Percentiles rank a stretch among this genome's conserved stretches.
Conservation (phyloP, 2,888 invertebrate genomes). For the Branchinecta sandiegonensis region DNA sequence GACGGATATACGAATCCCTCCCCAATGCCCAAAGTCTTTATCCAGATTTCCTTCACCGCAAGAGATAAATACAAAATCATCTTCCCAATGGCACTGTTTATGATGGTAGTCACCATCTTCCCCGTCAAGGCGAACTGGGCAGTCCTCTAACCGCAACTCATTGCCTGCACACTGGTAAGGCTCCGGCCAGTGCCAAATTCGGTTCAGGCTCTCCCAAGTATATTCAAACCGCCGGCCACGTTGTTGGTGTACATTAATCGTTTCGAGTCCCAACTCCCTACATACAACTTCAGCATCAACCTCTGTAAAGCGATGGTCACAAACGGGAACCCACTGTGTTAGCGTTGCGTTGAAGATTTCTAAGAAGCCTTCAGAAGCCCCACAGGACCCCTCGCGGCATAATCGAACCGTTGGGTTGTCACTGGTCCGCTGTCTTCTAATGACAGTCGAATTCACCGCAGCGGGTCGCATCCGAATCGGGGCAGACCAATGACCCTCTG, state of each 20-base stretch:
- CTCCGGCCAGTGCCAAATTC: constrained; percentile 90
- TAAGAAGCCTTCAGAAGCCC: constrained; percentile 61
- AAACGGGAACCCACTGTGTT: constrained; percentile 90
- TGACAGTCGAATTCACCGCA: constrained; percentile 26
- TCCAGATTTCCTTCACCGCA: constrained; percentile 61
- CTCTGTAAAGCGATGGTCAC: constrained; percentile 87
- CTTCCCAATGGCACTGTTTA: constrained; percentile 67
- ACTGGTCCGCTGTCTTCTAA: constrained; percentile 18
- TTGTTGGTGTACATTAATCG: constrained; percentile 73
- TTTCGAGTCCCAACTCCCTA: constrained; percentile 74
- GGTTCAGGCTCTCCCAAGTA: constrained; percentile 68
- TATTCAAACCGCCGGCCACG: constrained; percentile 72
- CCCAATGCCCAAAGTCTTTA: constrained; percentile 62
- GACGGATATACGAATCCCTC: constrained; percentile 55
- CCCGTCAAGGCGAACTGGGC: constrained; percentile 61
- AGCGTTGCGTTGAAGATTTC: constrained; percentile 92
- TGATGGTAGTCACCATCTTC: constrained; percentile 70
- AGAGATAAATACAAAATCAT: constrained; percentile 74
- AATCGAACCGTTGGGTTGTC: constrained; percentile 44
- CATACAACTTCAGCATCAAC: constrained; percentile 94
- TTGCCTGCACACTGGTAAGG: constrained; percentile 50
- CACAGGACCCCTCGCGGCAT: constrained; percentile 58
- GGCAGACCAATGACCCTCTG: constrained; percentile 56
- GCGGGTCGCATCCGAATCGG: constrained; percentile 62
- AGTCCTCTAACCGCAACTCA: constrained; percentile 36